Evolutionary conservation across 2,113 vertebrate species (phyloP), one percentile per base, ranked within the genome.

Genomic region (Regulus satrapa): DNA sequence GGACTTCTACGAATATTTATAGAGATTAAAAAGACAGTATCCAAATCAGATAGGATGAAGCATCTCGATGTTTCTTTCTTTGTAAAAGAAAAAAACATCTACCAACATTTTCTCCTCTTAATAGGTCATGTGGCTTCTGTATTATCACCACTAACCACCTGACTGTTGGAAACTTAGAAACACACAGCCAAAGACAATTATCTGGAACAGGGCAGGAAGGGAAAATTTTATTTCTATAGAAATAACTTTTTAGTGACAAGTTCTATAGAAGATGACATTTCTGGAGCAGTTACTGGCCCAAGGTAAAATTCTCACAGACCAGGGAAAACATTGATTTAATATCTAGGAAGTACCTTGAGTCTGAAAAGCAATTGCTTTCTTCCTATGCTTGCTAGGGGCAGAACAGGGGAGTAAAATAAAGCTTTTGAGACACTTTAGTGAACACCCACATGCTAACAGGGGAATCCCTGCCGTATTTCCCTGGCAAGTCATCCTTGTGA

Each of bases 271-370:
- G 48, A 89, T 85, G 81, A 75, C 87, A 77, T 87, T 97, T 96
- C 96, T 97, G 92, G 77, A 95, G 85, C 97, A 97, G 81, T 85
- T 51, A 82, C 34, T 86, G 78, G 89, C 71, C 90, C 58, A 52
- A 48, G 18, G 29, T 45, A 69, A 89, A 91, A 85, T 75, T 77
- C 79, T 82, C 45, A 82, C 66, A 93, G 95, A 69, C 80, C 87
- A 93, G 41, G 25, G 31, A 54, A 67, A 96, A 56, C 14, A 15
- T 3, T 66, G 62, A 59, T 61, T 91, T 62, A 82, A 76, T 8
- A 8, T 67, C 68, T 34, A 94, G 73, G 92, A 97, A 97, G 87
- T 54, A 94, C 85, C 83, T 83, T 3, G 3, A 38, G 31, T 58
- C 32, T 88, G 62, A 73, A 86, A 76, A 94, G 55, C 73, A 64